These are phyloP conservation scores for Rhincodon typus DNA, from an alignment of 2,797 vertebrate genomes.

Conservation along the genomic window DNA sequence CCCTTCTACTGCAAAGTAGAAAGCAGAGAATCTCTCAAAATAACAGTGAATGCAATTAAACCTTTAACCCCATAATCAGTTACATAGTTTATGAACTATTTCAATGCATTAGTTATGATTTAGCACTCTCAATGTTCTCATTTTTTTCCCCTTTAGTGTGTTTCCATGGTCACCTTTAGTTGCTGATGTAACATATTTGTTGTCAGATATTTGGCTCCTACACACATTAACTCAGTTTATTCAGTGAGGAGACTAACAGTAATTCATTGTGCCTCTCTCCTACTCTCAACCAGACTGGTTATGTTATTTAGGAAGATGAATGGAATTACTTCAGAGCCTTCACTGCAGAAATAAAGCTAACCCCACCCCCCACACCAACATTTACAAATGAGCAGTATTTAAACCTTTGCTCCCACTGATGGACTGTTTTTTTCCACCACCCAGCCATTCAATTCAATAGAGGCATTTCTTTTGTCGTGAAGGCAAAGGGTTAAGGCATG, in stretches of 20 bases:
- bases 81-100: conserved; percentile 23
- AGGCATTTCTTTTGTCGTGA: conserved; percentile 13
- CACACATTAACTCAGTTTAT: conserved; percentile 28
- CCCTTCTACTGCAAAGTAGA: conserved; percentile 46
- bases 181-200: conserved; percentile 35
- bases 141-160: background rate
- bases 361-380: conserved; percentile 25
- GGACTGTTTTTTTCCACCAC: conserved; percentile 32
- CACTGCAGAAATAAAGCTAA: conserved; percentile 22
- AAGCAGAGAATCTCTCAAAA: conserved; percentile 28
- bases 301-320: conserved; percentile 36
- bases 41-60: conserved; percentile 33
- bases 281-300: conserved; percentile 30
- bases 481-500: conserved; percentile 32
- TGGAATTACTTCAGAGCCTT: conserved; percentile 36
- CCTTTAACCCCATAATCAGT: conserved; percentile 11
- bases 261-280: conserved; percentile 34
- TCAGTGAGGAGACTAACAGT: conserved; percentile 32
- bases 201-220: conserved; percentile 33
- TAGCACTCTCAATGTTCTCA: background rate
- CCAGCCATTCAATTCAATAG: conserved; percentile 31
- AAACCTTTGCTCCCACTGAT: conserved; percentile 35
- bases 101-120: conserved; percentile 1
- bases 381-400: conserved; percentile 38
- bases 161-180: conserved; percentile 29